Conservation (phyloP, 2,888 invertebrate genomes). For the Drosophila koepferae region DNA sequence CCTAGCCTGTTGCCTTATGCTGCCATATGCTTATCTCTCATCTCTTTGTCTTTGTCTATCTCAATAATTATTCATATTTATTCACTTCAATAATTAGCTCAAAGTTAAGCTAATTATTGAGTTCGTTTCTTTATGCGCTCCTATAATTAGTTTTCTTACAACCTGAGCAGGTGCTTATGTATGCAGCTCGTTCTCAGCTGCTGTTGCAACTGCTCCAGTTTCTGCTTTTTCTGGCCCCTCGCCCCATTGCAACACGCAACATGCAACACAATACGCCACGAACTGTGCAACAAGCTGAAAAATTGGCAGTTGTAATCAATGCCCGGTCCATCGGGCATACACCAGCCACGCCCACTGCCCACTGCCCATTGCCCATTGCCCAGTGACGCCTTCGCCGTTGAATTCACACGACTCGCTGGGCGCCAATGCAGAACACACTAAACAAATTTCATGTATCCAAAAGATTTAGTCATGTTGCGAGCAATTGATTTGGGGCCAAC, state of each 20-base stretch:
- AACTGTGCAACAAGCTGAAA: conserved; percentile 72
- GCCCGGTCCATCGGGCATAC: conserved; percentile 48
- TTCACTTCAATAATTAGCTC: conserved; percentile 15
- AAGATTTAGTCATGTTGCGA: conserved; percentile 71
- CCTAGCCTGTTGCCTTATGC: not conserved
- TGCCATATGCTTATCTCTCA: not conserved
- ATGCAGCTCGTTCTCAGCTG: no score
- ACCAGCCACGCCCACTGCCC: not conserved
- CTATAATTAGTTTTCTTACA: not conserved
- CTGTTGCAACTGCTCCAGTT: not conserved
- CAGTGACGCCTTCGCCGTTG: not conserved
- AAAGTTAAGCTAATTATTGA: no score
- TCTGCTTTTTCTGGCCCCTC: not conserved
- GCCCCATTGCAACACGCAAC: not conserved
- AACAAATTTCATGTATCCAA: conserved; percentile 69
- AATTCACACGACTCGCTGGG: conserved; percentile 29
- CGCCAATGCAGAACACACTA: conserved; percentile 57
- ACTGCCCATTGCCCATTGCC: not conserved
- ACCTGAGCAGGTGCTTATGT: not conserved
- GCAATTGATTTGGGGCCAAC: conserved; percentile 65
- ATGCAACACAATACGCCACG: conserved; percentile 55
- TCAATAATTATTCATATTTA: not conserved
- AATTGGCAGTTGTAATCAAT: conserved; percentile 71
- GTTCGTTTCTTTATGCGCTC: not conserved
- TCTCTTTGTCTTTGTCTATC: not conserved